These are phyloP conservation scores for Scaptomyza reducta DNA, from an alignment of 2,888 invertebrate species.

Conservation along the genomic window DNA sequence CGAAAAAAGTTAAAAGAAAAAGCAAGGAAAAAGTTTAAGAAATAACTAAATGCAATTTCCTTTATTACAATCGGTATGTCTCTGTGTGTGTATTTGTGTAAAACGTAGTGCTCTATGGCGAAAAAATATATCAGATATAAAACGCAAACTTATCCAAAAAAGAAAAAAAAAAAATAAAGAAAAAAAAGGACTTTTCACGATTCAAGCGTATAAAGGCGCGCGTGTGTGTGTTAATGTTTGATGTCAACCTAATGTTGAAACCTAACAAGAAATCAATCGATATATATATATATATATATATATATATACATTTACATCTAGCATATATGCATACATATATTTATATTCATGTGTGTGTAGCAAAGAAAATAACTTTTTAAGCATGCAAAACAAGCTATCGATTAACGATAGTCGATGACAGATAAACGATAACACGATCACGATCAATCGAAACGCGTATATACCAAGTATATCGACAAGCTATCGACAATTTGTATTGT, in stretches of 20 bases:
- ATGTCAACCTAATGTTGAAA: conserved; percentile 71
- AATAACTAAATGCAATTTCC: conserved; percentile 38
- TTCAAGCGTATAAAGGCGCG: conserved; percentile 31
- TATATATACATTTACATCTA: conserved; percentile 1
- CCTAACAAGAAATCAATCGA: conserved; percentile 16
- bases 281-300: conserved; percentile 7
- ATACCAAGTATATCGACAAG: conserved; percentile 46
- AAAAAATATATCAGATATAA: conserved; percentile 32
- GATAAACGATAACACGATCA: conserved; percentile 12
- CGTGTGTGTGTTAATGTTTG: conserved; percentile 33
- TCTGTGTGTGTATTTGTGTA: conserved; percentile 41
- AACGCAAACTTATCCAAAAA: conserved; percentile 36
- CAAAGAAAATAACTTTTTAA: conserved; percentile 9
- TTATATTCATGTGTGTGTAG: conserved; percentile 18
- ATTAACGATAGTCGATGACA: conserved; percentile 6
- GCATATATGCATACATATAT: neutral
- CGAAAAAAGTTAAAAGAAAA: conserved; percentile 2
- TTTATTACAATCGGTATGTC: conserved; percentile 35
- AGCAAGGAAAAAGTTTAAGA: conserved; percentile 12
- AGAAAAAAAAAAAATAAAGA: neutral
- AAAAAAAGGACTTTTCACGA: conserved; percentile 1
- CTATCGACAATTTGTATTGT: conserved; percentile 24
- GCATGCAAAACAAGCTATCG: conserved; percentile 23
- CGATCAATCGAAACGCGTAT: conserved; percentile 21
- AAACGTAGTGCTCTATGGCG: conserved; percentile 37